These are phyloP conservation scores for Falco cherrug DNA, from an alignment of 2,797 vertebrate genomes.

Conservation along the genomic window DNA sequence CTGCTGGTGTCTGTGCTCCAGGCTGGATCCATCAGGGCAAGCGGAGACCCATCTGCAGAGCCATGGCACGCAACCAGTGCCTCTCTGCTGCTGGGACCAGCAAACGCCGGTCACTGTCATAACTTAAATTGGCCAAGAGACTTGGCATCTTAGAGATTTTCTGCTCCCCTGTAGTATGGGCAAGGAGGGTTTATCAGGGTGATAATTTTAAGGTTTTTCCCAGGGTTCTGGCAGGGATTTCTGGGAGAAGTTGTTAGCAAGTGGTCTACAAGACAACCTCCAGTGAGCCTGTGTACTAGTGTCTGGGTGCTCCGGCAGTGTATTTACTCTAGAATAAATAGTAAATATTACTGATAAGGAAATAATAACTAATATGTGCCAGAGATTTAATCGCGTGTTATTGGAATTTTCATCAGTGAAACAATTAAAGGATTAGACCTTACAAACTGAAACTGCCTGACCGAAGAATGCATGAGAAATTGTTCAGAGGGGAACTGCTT, in stretches of 20 bases:
- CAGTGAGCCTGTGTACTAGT: accelerated
- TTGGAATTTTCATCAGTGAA: constrained; percentile 20
- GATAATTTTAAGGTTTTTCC: background rate
- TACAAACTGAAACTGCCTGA: background rate
- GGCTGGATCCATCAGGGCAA: background rate
- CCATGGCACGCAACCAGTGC: accelerated
- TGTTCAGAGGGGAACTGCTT: background rate
- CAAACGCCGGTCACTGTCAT: background rate
- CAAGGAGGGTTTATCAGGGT: background rate
- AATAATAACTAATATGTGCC: constrained; percentile 9
- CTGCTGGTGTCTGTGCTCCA: accelerated
- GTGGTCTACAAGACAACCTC: background rate
- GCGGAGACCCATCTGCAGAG: background rate
- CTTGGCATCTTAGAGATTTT: background rate
- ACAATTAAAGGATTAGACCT: constrained; percentile 1
- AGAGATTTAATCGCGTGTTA: background rate
- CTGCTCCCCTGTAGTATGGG: background rate
- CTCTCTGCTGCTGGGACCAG: background rate
- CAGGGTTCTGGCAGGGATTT: background rate
- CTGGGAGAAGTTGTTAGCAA: background rate
- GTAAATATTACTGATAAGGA: constrained; percentile 39
- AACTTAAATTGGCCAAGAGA: background rate
- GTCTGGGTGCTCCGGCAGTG: background rate
- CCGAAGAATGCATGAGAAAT: background rate
- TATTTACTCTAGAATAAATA: constrained; percentile 27